Percentiles rank a stretch among this genome's conserved stretches.
Evolutionary conservation across 92 coral and sea anemone species (phyloP).

Genomic region (Zoanthus sociatus): DNA sequence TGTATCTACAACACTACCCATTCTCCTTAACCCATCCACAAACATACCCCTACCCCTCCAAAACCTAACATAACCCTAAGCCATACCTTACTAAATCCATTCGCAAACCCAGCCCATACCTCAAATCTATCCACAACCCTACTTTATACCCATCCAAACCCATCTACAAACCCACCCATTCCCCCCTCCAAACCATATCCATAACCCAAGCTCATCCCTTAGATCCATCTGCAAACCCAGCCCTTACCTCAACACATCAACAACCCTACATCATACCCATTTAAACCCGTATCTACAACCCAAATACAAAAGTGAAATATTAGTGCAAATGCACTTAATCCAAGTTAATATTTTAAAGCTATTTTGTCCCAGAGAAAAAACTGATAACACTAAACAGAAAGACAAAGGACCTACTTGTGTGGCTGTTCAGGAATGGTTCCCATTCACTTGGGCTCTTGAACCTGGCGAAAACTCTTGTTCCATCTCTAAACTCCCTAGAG

Average conservation of each 20-base stretch:
- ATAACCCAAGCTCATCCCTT: no score
- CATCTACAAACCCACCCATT: not conserved
- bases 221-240: not conserved
- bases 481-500: constrained; percentile 93
- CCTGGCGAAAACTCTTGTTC: constrained; percentile 93
- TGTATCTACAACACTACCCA: not conserved
- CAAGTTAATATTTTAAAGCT: no score
- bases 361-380: not conserved
- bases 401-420: constrained; percentile 69
- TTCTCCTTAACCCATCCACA: not conserved
- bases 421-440: constrained; percentile 92
- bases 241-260: no score
- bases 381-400: no score
- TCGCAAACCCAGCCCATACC: not conserved
- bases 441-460: constrained; percentile 88
- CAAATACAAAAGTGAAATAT: no score
- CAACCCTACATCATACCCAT: not conserved
- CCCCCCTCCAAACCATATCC: no score
- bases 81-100: no score
- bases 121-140: no score
- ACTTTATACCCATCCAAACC: not conserved
- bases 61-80: no score
- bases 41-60: not conserved
- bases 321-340: no score
- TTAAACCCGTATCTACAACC: not conserved